Conservation (phyloP, 1,140 invertebrate genomes). For the Tyrophagus putrescentiae region DNA sequence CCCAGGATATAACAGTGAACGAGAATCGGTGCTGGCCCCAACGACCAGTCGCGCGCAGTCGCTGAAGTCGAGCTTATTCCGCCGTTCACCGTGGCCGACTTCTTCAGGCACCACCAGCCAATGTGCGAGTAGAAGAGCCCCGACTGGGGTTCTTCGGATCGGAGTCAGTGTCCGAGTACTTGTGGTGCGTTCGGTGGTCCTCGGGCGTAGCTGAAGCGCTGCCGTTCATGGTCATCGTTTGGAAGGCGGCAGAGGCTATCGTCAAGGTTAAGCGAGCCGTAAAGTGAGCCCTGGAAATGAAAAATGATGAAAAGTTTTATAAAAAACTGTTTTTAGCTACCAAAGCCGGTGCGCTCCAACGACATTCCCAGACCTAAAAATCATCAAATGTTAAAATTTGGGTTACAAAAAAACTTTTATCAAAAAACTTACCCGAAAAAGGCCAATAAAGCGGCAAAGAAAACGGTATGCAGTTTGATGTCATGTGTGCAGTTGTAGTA, state of each 20-base stretch:
- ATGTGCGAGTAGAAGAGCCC: constrained; percentile 38
- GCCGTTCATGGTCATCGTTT: constrained; percentile 36
- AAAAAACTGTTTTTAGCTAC: no score
- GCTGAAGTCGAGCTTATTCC: constrained; percentile 58
- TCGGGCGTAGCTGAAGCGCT: constrained; percentile 29
- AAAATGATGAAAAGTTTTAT: no score
- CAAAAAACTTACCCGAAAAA: no score
- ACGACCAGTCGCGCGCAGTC: constrained; percentile 67
- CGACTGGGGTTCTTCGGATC: constrained; percentile 64
- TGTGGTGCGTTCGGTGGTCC: constrained; percentile 69
- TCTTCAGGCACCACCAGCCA: constrained; percentile 26
- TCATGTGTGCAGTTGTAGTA: neutral
- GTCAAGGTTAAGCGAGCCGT: constrained; percentile 23
- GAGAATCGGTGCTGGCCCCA: constrained; percentile 71
- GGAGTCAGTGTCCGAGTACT: constrained; percentile 61
- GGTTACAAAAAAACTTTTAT: no score
- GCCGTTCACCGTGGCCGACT: constrained; percentile 37
- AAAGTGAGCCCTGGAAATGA: constrained; percentile 28
- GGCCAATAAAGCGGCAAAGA: neutral
- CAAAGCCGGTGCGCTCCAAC: constrained; percentile 41
- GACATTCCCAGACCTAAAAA: constrained; percentile 39
- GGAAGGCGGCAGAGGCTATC: constrained; percentile 30
- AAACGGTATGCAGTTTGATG: constrained; percentile 7
- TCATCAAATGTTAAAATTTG: no score
- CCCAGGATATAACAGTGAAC: constrained; percentile 58